phyloP scores from a whole-genome alignment of 1,140 invertebrate genomes.

The Neodiprion virginianus region DNA sequence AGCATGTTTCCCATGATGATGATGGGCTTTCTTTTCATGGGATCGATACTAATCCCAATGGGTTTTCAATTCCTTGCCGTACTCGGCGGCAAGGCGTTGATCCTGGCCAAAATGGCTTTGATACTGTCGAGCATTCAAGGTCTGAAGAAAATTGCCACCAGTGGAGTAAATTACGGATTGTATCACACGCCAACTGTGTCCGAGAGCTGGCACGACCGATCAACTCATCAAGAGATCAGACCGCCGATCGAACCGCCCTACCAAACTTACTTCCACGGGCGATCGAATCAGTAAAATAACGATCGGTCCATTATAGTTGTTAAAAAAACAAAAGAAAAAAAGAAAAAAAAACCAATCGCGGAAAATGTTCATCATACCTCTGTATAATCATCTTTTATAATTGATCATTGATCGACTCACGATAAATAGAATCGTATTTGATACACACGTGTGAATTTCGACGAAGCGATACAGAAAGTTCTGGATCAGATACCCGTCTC shows the following conservation, averaged over 20 bases:
- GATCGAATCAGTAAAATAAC: neutral
- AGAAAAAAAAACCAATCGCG: neutral
- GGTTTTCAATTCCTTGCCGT: slow-evolving; percentile 80
- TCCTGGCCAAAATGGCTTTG: slow-evolving; percentile 78
- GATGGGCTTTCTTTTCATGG: slow-evolving; percentile 74
- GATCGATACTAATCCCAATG: slow-evolving; percentile 75
- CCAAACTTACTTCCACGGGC: slow-evolving; percentile 25
- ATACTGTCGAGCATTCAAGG: slow-evolving; percentile 80
- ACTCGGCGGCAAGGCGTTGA: slow-evolving; percentile 76
- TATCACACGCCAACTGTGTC: slow-evolving; percentile 44
- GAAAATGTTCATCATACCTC: slow-evolving; percentile 10
- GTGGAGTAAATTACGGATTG: slow-evolving; percentile 57
- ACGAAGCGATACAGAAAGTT: slow-evolving; percentile 29
- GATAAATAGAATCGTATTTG: too few species aligned
- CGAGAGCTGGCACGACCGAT: slow-evolving; percentile 54
- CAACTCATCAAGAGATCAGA: slow-evolving; percentile 20
- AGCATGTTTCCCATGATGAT: slow-evolving; percentile 70
- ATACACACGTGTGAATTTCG: slow-evolving; percentile 18
- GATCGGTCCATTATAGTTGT: neutral
- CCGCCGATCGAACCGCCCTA: slow-evolving; percentile 29
- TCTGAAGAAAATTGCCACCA: slow-evolving; percentile 67
- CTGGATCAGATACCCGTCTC: slow-evolving; percentile 17
- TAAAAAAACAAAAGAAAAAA: neutral
- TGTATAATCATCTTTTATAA: too few species aligned
- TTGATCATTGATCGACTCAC: too few species aligned